Conservation (phyloP, 2,113 vertebrate species). For the Bambusicola thoracicus region DNA sequence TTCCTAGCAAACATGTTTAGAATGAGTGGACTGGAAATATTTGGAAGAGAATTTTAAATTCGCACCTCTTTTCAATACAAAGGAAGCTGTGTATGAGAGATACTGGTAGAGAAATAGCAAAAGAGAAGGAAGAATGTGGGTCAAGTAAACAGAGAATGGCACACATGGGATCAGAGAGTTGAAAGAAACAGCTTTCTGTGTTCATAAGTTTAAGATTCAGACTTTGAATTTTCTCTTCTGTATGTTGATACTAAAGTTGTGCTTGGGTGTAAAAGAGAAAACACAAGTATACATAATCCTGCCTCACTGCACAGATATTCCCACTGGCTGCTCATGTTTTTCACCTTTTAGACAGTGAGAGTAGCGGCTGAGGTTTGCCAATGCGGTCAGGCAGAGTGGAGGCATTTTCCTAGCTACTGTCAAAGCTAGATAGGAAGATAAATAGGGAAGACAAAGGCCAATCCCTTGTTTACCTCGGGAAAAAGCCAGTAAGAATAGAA, state of each 20-base stretch:
- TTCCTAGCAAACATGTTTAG: neutral
- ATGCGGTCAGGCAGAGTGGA: fast-evolving
- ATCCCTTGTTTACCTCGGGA: neutral
- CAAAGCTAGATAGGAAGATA: neutral
- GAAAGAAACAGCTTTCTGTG: neutral
- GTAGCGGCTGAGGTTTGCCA: neutral
- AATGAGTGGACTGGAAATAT: neutral
- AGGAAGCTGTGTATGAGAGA: neutral
- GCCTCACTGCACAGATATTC: neutral
- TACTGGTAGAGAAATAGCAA: neutral
- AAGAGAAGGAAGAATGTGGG: neutral
- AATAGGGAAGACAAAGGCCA: neutral
- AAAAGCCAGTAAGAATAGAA: neutral
- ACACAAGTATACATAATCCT: fast-evolving
- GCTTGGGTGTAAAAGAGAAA: neutral
- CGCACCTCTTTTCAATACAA: neutral
- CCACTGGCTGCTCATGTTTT: neutral
- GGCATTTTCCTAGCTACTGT: neutral
- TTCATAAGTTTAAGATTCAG: neutral
- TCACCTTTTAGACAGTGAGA: neutral
- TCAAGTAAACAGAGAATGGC: neutral
- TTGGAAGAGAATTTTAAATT: neutral
- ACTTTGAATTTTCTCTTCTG: neutral
- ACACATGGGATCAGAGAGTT: neutral
- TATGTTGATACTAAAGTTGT: neutral